Percentiles rank a stretch among this genome's conserved stretches.
Evolutionary conservation across 2,888 invertebrate genomes (phyloP).

Genomic region (Horisme vitalbata): DNA sequence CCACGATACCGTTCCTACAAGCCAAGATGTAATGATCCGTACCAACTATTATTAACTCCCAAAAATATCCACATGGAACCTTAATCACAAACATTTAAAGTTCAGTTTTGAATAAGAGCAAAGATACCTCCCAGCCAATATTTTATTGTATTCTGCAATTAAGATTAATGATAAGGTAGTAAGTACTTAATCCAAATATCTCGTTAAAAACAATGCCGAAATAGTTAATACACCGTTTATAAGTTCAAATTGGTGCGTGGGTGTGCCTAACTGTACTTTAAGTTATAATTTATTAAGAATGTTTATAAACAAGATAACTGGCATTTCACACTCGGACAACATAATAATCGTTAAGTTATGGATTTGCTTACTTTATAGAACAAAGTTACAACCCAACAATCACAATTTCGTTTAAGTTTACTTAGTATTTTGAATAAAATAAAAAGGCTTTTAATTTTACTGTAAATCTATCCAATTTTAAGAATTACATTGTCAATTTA

Average conservation of each 20-base stretch:
- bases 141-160: conserved; percentile 82
- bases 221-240: conserved; percentile 63
- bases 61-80: conserved; percentile 50
- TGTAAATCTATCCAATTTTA: no score
- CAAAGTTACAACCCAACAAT: not conserved
- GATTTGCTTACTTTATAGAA: not conserved
- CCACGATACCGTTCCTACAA: conserved; percentile 81
- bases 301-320: conserved; percentile 44
- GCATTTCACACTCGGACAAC: conserved; percentile 31
- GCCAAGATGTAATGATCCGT: conserved; percentile 71
- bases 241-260: conserved; percentile 68
- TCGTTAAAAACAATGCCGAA: conserved; percentile 64
- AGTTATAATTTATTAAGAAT: conserved; percentile 50
- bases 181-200: conserved; percentile 81
- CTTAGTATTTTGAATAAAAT: not conserved
- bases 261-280: conserved; percentile 53
- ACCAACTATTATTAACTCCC: conserved; percentile 62
- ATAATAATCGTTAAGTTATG: conserved; percentile 17
- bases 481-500: no score
- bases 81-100: conserved; percentile 51
- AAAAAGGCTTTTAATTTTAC: no score
- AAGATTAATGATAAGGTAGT: conserved; percentile 81
- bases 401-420: no score
- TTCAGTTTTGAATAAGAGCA: conserved; percentile 45
- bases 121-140: conserved; percentile 62